A percentile compares a stretch with the other conserved stretches of the same genome.
phyloP scores from a whole-genome alignment of 2,113 vertebrate genomes.

The Phrynosoma platyrhinos region DNA sequence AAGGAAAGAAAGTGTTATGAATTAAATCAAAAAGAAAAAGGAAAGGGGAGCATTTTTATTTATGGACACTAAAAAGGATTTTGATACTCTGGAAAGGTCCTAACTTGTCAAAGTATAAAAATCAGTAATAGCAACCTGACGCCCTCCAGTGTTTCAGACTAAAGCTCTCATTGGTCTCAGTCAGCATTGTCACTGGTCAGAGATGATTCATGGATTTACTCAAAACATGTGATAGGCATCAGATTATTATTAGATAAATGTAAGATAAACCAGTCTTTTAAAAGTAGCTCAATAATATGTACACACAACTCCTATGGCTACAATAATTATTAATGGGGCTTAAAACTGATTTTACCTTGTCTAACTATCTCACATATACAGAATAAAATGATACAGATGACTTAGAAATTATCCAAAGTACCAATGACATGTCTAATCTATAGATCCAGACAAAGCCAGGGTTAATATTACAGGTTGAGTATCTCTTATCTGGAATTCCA shows the following conservation, averaged over 20 bases:
- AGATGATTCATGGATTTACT: not conserved
- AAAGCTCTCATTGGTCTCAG: not conserved
- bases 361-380: too few species aligned
- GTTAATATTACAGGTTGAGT: too few species aligned
- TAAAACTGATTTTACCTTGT: not conserved
- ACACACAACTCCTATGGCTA: not conserved
- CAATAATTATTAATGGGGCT: not conserved
- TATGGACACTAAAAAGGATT: not conserved
- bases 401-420: too few species aligned
- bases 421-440: too few species aligned
- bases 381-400: too few species aligned
- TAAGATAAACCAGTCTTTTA: not conserved
- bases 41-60: not conserved
- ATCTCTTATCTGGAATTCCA: too few species aligned
- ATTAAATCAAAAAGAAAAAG: not conserved
- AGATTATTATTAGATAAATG: not conserved
- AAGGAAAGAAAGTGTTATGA: not conserved
- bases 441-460: too few species aligned
- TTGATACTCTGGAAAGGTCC: not conserved
- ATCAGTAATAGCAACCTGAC: too few species aligned
- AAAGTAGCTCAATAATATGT: not conserved
- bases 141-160: not conserved
- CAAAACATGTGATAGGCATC: too few species aligned
- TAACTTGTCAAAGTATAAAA: too few species aligned
- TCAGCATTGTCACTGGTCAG: not conserved